Conservation (phyloP, 2,113 vertebrate genomes). For the Sinocyclocheilus rhinocerous region DNA sequence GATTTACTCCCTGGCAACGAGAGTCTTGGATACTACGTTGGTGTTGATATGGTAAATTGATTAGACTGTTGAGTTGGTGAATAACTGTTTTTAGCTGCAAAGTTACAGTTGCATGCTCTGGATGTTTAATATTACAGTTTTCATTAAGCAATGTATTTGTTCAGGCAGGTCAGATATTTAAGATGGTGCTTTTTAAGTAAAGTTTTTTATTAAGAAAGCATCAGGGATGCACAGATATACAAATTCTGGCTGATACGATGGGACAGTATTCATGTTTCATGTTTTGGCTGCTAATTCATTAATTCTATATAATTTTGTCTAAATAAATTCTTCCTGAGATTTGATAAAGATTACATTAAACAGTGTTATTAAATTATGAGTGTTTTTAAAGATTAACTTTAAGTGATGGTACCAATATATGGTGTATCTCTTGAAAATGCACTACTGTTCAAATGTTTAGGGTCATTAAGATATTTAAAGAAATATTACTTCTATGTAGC, state of each 20-base stretch:
- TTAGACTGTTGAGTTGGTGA: not conserved
- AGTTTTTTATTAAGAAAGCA: not conserved
- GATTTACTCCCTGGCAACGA: slow-evolving; percentile 95
- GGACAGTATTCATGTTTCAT: not conserved
- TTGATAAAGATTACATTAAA: not conserved
- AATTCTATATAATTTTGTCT: too few relatives aligned
- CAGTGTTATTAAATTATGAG: not conserved
- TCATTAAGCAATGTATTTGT: not conserved
- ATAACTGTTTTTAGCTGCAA: not conserved
- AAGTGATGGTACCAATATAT: too few relatives aligned
- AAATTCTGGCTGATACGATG: not conserved
- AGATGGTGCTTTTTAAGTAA: not conserved
- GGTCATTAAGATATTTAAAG: not conserved
- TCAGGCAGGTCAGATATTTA: not conserved
- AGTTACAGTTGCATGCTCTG: not conserved
- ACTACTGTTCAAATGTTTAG: not conserved
- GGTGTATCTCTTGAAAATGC: not conserved
- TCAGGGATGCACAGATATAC: not conserved
- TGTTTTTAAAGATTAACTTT: not conserved
- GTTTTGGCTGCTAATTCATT: not conserved
- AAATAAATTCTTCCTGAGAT: not conserved
- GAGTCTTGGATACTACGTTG: slow-evolving; percentile 94
- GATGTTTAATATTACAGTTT: not conserved
- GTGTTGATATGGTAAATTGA: slow-evolving; percentile 93
- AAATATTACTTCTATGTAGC: not conserved